Conservation (phyloP, 2,797 vertebrate genomes). For the Smutsia gigantea region DNA sequence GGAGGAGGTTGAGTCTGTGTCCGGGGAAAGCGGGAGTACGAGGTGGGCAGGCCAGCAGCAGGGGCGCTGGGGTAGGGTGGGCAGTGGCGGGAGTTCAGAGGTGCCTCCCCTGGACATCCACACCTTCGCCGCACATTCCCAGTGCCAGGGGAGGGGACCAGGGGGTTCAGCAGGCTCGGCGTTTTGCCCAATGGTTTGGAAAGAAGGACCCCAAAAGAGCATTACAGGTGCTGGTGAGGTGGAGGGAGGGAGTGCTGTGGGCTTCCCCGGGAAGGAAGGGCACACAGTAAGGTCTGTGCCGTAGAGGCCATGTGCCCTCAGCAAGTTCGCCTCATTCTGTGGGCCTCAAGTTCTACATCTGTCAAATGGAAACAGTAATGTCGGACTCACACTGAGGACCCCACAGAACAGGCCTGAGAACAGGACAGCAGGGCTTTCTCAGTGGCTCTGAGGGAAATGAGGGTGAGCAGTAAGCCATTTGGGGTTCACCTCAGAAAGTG, state of each 20-base stretch:
- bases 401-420: rapidly evolving
- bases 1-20: neutral
- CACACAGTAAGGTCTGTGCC: neutral
- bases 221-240: rapidly evolving
- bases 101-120: too few relatives aligned
- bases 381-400: rapidly evolving
- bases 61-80: neutral
- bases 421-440: neutral
- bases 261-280: neutral
- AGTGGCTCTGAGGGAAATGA: rapidly evolving
- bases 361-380: rapidly evolving
- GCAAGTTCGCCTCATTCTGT: rapidly evolving
- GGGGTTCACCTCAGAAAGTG: rapidly evolving
- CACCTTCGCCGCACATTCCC: too few relatives aligned
- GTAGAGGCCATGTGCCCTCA: rapidly evolving
- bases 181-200: neutral
- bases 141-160: neutral
- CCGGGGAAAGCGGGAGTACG: too few relatives aligned
- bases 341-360: too few relatives aligned
- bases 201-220: neutral
- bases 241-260: rapidly evolving
- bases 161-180: neutral
- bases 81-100: neutral
- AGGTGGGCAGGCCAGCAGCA: neutral
- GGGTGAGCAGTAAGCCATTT: rapidly evolving